Conservation (phyloP, 2,113 vertebrate genomes). For the Oreochromis aureus region DNA sequence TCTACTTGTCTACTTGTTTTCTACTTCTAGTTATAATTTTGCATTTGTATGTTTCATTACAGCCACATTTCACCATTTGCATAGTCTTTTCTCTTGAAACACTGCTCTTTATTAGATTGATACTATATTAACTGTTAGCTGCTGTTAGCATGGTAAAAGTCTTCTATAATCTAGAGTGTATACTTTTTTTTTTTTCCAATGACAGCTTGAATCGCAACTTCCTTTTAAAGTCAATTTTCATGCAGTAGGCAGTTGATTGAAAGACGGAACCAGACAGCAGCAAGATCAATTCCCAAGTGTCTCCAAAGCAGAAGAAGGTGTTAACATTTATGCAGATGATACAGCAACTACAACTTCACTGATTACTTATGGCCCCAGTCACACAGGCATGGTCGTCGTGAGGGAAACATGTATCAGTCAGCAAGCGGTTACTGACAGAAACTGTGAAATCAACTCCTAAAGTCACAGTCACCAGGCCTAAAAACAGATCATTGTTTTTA, state of each 20-base stretch:
- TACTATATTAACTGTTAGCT: neutral
- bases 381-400: neutral
- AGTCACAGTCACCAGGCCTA: fast-evolving
- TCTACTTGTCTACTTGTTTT: neutral
- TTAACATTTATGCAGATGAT: neutral
- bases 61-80: neutral
- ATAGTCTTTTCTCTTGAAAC: neutral
- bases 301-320: neutral
- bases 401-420: neutral
- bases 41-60: neutral
- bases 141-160: neutral
- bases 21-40: neutral
- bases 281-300: neutral
- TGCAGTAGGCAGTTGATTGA: neutral
- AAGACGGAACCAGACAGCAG: neutral
- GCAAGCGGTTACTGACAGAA: neutral
- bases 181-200: neutral
- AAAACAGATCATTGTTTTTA: neutral
- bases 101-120: neutral
- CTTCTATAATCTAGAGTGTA: neutral
- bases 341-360: neutral
- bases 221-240: fast-evolving
- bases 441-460: neutral
- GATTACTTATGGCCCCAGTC: neutral
- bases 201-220: fast-evolving